These are phyloP conservation scores for Hipparchia sbordonii DNA, from an alignment of 2,888 invertebrate genomes.

Conservation along the genomic window DNA sequence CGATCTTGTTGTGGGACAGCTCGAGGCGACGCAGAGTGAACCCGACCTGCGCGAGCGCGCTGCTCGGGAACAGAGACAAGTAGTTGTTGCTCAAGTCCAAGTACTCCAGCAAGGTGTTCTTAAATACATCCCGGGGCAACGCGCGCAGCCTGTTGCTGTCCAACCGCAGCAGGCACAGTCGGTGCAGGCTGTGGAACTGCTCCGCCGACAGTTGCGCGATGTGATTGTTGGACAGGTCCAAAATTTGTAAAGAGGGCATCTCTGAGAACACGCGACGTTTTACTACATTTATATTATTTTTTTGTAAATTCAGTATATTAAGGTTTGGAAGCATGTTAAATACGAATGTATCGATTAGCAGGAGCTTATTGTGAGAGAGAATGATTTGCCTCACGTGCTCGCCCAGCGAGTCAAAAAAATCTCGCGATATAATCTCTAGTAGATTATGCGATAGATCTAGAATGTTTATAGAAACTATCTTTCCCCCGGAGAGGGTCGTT, in stretches of 20 bases:
- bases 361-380: constrained; percentile 84
- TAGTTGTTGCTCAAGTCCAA: constrained; percentile 89
- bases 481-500: constrained; percentile 53
- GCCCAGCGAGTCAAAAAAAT: constrained; percentile 78
- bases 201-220: constrained; percentile 55
- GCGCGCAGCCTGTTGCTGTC: constrained; percentile 86
- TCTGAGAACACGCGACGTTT: constrained; percentile 87
- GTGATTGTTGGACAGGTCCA: constrained; percentile 58
- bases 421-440: constrained; percentile 80
- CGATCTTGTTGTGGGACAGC: constrained; percentile 88
- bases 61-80: constrained; percentile 87
- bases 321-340: constrained; percentile 53
- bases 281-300: constrained; percentile 86
- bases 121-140: constrained; percentile 88
- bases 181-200: constrained; percentile 80
- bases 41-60: constrained; percentile 88
- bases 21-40: constrained; percentile 88
- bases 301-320: constrained; percentile 80
- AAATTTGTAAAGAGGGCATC: constrained; percentile 52
- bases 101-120: constrained; percentile 88
- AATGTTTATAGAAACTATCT: constrained; percentile 78
- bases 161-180: constrained; percentile 86
- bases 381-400: constrained; percentile 53
- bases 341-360: constrained; percentile 68
- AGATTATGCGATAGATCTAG: constrained; percentile 87